Evolutionary conservation across 2,888 invertebrate genomes (phyloP).

Genomic region (Synergus japonicus): DNA sequence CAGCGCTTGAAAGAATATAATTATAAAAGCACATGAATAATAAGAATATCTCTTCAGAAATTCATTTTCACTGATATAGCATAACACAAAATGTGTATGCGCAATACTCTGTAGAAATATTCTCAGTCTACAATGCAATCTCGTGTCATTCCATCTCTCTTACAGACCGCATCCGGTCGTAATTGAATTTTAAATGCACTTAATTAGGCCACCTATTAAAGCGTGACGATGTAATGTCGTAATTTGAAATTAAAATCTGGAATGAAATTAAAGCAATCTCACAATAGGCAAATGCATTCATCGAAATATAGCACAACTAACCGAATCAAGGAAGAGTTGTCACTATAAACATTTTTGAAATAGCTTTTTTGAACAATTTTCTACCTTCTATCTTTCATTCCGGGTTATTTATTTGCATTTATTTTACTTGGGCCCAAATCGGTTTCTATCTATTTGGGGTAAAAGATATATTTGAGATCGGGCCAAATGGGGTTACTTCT

Average conservation of each 20-base stretch:
- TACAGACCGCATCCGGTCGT: constrained; percentile 52
- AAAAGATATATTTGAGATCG: no score
- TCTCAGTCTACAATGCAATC: constrained; percentile 51
- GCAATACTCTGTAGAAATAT: not conserved
- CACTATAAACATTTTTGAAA: not conserved
- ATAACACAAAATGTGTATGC: not conserved
- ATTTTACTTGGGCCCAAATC: no score
- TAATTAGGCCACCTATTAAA: constrained; percentile 69
- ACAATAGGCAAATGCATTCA: not conserved
- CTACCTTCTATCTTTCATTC: no score
- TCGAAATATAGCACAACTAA: not conserved
- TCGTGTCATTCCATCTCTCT: constrained; percentile 42
- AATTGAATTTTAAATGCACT: constrained; percentile 73
- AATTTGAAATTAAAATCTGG: constrained; percentile 17
- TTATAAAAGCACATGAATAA: not conserved
- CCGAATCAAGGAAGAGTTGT: not conserved
- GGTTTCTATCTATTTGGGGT: no score
- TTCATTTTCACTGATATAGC: not conserved
- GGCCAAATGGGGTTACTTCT: no score
- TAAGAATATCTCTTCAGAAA: not conserved
- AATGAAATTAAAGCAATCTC: constrained; percentile 1
- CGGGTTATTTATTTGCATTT: no score
- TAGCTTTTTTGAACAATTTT: not conserved
- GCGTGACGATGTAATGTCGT: constrained; percentile 53
- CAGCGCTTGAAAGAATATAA: not conserved